phyloP scores from a whole-genome alignment of 2,888 invertebrate genomes.

The Dione vanillae region DNA sequence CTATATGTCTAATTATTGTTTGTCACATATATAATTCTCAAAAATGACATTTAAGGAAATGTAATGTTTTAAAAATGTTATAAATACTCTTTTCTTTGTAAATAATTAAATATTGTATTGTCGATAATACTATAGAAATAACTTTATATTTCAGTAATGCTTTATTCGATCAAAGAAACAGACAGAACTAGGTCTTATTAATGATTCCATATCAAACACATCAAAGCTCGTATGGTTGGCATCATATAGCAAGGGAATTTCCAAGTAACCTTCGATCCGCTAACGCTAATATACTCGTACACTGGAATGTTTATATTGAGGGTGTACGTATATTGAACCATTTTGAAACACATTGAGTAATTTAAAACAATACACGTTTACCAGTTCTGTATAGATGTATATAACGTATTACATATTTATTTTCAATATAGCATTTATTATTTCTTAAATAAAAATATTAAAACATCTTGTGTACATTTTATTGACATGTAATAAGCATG shows the following conservation, averaged over 20 bases:
- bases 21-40: not conserved
- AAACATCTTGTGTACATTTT: too few species aligned
- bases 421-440: too few species aligned
- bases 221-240: not conserved
- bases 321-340: not conserved
- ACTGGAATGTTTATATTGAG: not conserved
- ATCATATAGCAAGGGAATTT: not conserved
- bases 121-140: not conserved
- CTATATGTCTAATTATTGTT: not conserved
- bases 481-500: too few species aligned
- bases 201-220: not conserved
- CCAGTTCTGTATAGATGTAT: too few species aligned
- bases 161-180: not conserved
- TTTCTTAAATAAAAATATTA: too few species aligned
- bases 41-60: not conserved
- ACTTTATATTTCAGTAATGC: not conserved
- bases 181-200: not conserved
- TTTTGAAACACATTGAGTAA: not conserved
- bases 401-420: too few species aligned
- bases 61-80: slow-evolving; percentile 5
- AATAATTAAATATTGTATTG: not conserved
- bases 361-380: too few species aligned
- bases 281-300: not conserved
- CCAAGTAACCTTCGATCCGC: not conserved
- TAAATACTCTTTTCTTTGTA: slow-evolving; percentile 8